These are phyloP conservation scores for Coracias cyanogaster DNA, from an alignment of 2,797 vertebrate genomes.

Conservation along the genomic window DNA sequence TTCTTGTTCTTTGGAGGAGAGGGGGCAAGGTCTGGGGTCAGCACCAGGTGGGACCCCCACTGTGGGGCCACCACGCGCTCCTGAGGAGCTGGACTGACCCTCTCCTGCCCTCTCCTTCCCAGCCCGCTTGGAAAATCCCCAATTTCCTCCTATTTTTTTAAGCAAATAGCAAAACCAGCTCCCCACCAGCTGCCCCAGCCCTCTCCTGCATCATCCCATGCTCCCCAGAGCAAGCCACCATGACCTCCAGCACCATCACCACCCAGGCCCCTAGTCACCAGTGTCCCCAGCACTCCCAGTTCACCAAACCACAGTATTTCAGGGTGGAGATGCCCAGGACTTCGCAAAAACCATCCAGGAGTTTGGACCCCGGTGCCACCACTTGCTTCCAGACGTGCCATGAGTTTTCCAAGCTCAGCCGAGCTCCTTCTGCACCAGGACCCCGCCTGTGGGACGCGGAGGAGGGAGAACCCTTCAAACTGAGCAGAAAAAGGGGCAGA, in stretches of 20 bases:
- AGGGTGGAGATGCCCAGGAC: background rate
- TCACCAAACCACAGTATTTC: background rate
- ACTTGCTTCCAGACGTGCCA: background rate
- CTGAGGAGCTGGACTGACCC: fast-evolving
- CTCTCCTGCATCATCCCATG: background rate
- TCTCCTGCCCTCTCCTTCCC: background rate
- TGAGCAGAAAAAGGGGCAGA: background rate
- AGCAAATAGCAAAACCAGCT: background rate
- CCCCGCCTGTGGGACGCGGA: background rate
- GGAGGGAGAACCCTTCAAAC: background rate
- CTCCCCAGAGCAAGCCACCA: fast-evolving
- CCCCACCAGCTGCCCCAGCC: fast-evolving
- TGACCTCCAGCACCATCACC: background rate
- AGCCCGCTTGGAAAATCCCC: background rate
- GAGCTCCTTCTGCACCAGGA: background rate
- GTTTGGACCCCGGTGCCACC: background rate
- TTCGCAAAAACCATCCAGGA: background rate
- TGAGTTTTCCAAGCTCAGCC: background rate
- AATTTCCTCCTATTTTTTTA: background rate
- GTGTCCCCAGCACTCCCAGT: background rate
- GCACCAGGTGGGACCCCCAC: background rate
- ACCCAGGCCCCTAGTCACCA: fast-evolving
- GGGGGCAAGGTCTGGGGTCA: background rate
- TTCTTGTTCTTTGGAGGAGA: background rate
- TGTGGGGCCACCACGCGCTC: fast-evolving